Percentiles rank a stretch among this genome's conserved stretches.
Evolutionary conservation across 1,140 invertebrate species (phyloP).

Genomic region (Archegozetes longisetosus): DNA sequence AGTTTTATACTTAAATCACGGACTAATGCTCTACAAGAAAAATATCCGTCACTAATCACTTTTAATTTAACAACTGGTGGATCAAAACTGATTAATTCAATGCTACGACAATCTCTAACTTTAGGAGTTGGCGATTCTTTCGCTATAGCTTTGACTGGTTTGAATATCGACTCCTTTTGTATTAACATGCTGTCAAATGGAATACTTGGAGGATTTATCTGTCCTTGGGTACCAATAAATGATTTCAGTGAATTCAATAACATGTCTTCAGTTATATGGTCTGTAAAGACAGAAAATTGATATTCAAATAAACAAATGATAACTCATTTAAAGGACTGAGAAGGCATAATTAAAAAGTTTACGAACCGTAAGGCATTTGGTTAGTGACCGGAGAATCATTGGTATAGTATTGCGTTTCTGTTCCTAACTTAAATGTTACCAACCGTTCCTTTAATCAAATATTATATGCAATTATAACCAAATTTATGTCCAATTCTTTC

Average conservation of each 20-base stretch:
- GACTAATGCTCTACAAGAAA: constrained; percentile 8
- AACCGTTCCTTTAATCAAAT: neutral
- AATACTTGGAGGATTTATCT: neutral
- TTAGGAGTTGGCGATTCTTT: neutral
- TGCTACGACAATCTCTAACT: constrained; percentile 1
- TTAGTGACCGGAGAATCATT: neutral
- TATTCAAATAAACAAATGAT: too few relatives aligned
- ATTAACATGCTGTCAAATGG: neutral
- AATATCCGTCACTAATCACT: neutral
- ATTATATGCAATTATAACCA: neutral
- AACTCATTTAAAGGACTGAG: too few relatives aligned
- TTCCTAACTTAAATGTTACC: neutral
- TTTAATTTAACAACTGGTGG: neutral
- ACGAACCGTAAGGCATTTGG: neutral
- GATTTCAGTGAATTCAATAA: neutral
- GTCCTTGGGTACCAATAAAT: neutral
- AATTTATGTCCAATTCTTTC: too few relatives aligned
- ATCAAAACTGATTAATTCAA: neutral
- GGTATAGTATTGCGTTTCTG: neutral
- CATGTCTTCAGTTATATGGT: neutral
- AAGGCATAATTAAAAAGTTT: neutral
- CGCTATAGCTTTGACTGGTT: neutral
- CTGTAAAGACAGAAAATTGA: neutral
- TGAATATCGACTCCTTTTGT: neutral
- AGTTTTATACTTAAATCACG: constrained; percentile 6